Conservation (phyloP, 2,888 invertebrate genomes). For the Ellobium chinense region DNA sequence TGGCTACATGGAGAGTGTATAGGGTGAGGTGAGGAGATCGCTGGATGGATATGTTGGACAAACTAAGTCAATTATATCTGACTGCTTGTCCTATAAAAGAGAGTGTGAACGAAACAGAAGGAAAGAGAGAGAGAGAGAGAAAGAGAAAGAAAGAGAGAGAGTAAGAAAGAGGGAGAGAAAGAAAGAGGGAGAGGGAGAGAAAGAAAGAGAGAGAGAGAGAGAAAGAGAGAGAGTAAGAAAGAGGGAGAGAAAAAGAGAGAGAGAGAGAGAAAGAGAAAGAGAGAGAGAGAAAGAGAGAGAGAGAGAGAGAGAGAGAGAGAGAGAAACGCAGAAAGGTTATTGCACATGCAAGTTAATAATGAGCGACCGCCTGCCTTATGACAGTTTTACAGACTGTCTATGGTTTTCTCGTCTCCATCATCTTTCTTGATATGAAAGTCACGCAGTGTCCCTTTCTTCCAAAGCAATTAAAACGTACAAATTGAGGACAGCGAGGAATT, state of each 20-base stretch:
- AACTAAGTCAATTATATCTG: no score
- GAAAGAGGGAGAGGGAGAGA: not conserved
- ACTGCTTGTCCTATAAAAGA: no score
- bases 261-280: conserved; percentile 5
- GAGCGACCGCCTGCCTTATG: not conserved
- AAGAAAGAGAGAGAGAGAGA: not conserved
- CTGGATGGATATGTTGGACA: no score
- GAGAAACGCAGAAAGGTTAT: not conserved
- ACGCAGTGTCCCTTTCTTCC: not conserved
- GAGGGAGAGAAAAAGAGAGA: not conserved
- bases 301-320: conserved; percentile 13
- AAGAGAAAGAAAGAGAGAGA: not conserved
- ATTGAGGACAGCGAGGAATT: not conserved
- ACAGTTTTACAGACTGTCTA: not conserved
- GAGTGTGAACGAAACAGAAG: not conserved
- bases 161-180: not conserved
- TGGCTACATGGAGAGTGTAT: no score
- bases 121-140: conserved; percentile 3
- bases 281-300: conserved; percentile 9
- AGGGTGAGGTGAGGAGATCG: no score
- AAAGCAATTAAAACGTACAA: not conserved
- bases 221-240: not conserved
- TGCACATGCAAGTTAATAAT: no score
- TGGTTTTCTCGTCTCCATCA: not conserved
- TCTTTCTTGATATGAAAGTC: not conserved